Evolutionary conservation across 2,113 vertebrate genomes (phyloP), one percentile per base, ranked within the genome.

Genomic region (Neodon shergylaensis): DNA sequence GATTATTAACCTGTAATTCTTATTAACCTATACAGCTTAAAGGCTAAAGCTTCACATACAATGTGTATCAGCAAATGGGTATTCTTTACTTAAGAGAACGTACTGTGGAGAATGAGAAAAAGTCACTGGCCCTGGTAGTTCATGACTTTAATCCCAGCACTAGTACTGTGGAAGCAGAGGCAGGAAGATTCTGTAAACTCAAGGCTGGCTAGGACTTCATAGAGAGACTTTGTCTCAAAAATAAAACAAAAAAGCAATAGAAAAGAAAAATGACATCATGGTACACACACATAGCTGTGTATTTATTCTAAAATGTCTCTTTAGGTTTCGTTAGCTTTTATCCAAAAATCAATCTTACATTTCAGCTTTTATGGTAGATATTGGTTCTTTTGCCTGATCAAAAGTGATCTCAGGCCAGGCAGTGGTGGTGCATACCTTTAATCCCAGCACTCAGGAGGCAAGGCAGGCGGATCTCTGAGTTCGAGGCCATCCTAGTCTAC

Each of bases 251-350:
- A 24, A 36, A 58, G 9, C 39, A n/a, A 39, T 8, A 58, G 19
- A 22, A 54, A 81, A 49, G 44, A 17, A 47, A 33, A 49, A 54
- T 81, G 78, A 68, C 28, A 28, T 47, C 19, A 47, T 66, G 61
- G 3, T 6, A 36, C 12, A 7, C 13, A 39, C 5, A 26, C 16
- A 49, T 7, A 47, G 0, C 24, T 22, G 31, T 26, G 22, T 42
- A 17, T 73, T 9, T 79, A 21, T 68, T 91, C 90, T 79, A 44
- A 63, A 81, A 22, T 92, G 14, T 84, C 2, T 61, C 17, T 94
- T 65, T 87, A 90, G 36, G 16, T 66, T 93, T 47, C 61, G 65
- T 94, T 87, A 92, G 72, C 28, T 84, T 87, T 90, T 82, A 77
- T 74, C 0, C 5, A 70, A 63, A 93, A 76, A 17, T 36, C 39